phyloP scores from a whole-genome alignment of 2,113 vertebrate species.

The human (Homo sapiens) region DNA sequence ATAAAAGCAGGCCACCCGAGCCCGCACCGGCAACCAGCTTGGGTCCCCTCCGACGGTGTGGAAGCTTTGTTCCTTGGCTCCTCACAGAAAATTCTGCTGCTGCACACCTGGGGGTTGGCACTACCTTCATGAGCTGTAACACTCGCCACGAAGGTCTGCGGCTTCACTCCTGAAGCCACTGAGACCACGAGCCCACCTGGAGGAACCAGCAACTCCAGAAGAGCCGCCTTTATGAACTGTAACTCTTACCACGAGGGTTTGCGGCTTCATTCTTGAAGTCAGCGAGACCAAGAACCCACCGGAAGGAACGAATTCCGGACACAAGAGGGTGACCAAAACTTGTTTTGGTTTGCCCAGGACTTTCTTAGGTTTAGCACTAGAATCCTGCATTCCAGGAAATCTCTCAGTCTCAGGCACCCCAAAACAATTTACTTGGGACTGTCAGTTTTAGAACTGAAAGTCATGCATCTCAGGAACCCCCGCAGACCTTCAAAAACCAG shows the following conservation, averaged over 20 bases:
- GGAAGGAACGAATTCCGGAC: too few species aligned
- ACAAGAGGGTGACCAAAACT: background rate
- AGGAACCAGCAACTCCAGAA: accelerated
- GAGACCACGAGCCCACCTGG: too few species aligned
- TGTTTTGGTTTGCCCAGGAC: background rate
- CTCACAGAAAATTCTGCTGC: too few species aligned
- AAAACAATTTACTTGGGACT: background rate
- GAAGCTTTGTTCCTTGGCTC: too few species aligned
- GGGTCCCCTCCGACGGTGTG: accelerated
- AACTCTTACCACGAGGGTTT: accelerated
- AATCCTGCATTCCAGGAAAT: background rate
- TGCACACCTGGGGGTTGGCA: too few species aligned
- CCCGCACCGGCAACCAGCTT: accelerated
- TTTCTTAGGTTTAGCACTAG: background rate
- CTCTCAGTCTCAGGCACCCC: background rate
- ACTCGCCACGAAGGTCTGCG: too few species aligned
- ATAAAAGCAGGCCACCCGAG: accelerated
- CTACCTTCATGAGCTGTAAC: too few species aligned
- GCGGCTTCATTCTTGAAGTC: too few species aligned
- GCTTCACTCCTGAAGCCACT: too few species aligned
- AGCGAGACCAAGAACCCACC: too few species aligned
- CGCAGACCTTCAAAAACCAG: background rate
- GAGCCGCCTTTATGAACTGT: too few species aligned
- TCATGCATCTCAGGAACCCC: background rate
- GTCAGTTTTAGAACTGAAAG: background rate